Conservation (phyloP, 2,888 invertebrate species). For the Macrophya alboannulata region DNA sequence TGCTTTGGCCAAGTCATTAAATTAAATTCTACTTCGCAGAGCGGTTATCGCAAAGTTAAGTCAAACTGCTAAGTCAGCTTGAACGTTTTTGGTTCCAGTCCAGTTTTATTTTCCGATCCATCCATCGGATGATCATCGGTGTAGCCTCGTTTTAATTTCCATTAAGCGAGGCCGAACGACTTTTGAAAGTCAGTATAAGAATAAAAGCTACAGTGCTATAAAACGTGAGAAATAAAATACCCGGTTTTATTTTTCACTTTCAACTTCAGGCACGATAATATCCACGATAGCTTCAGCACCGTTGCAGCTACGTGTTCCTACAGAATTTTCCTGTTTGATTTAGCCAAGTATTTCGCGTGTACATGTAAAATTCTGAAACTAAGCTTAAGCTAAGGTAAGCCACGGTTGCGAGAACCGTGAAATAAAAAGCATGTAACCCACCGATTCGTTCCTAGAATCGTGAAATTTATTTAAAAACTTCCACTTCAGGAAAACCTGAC, state of each 20-base stretch:
- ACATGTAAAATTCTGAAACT: background rate
- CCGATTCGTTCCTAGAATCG: constrained; percentile 26
- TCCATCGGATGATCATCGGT: background rate
- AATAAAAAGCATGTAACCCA: constrained; percentile 20
- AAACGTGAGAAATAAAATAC: constrained; percentile 5
- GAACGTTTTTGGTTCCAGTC: background rate
- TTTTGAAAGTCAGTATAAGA: background rate
- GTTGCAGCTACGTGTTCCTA: background rate
- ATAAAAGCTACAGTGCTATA: background rate
- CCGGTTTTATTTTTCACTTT: constrained; percentile 10
- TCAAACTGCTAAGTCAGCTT: background rate
- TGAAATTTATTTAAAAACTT: constrained; percentile 51
- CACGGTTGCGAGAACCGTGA: constrained; percentile 6
- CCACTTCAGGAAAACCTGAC: constrained; percentile 45
- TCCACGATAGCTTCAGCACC: constrained; percentile 4
- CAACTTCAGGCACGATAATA: background rate
- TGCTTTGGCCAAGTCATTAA: background rate
- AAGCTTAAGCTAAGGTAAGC: background rate
- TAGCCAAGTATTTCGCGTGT: constrained; percentile 16
- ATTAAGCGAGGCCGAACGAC: background rate
- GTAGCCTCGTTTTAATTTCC: background rate
- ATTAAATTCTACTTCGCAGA: background rate
- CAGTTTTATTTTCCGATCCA: background rate
- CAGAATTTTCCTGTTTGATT: constrained; percentile 33
- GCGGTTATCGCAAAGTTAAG: background rate